phyloP scores from a whole-genome alignment of 2,113 vertebrate species.

The Panthera tigris region DNA sequence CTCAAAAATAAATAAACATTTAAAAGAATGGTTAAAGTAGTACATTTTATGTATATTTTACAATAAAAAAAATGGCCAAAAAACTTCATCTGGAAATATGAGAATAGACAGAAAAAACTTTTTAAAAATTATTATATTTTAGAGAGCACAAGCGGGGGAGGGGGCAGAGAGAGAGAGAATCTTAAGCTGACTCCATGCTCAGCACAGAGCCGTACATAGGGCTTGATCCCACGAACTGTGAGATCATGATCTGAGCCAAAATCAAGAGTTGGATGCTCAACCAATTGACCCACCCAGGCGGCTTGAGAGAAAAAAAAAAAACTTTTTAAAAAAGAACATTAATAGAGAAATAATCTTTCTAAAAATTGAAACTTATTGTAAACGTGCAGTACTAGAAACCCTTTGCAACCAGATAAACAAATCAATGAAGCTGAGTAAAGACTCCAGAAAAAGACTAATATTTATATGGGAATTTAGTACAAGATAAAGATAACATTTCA shows the following conservation, averaged over 20 bases:
- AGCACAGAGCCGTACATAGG: background rate
- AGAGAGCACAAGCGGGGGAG: too few species aligned
- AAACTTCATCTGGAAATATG: background rate
- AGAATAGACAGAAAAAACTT: background rate
- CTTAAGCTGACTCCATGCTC: background rate
- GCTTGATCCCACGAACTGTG: background rate
- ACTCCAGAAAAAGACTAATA: background rate
- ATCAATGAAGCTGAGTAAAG: background rate
- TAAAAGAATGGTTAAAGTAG: background rate
- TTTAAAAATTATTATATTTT: background rate
- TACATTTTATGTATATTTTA: background rate
- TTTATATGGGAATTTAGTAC: background rate
- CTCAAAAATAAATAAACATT: too few species aligned
- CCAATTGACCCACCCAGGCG: background rate
- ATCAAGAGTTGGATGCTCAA: background rate
- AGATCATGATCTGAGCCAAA: background rate
- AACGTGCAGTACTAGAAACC: background rate
- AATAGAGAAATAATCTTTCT: background rate
- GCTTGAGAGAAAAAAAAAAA: background rate
- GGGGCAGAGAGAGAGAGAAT: background rate
- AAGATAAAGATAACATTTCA: constrained; percentile 1
- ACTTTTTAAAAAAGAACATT: background rate
- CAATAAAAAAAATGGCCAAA: background rate
- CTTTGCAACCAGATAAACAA: background rate
- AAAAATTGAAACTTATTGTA: background rate